Evolutionary conservation across 2,888 invertebrate species (phyloP), one percentile per base, ranked within the genome.

Genomic region (Hymenopus coronatus): DNA sequence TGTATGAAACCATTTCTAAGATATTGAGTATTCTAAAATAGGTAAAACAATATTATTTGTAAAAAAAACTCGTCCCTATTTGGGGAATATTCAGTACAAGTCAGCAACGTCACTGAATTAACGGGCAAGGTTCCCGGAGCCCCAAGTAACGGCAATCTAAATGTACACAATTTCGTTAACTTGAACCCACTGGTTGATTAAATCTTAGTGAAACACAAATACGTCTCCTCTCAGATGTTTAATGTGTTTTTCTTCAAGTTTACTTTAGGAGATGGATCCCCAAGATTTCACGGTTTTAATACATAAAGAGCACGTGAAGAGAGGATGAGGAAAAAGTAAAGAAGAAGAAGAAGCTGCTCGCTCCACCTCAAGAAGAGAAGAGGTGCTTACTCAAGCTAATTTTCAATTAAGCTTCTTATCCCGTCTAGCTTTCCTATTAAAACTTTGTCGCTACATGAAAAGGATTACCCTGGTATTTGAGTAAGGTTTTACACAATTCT

Each of bases 391-490:
- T 90, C 90, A 90, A 86, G 86, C 87, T 90, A 90, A 89, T 90
- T 90, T 90, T 88, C 90, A 90, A 90, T 90, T 90, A 90, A 90
- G 88, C 88, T 87, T 87, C 88, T 90, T 89, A 90, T 90, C 90
- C 90, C 90, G 33, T 46, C 85, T 83, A 83, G 82, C 88, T 88
- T 88, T 89, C 89, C 90, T 90, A 90, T 90, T 90, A 90, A 90
- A 90, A 90, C 85, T 90, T 90, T 83, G 83, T 88, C 88, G 88
- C 88, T 88, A 88, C 83, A 83, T 54, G 88, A 88, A 88, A 88
- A 88, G 88, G 88, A 88, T 88, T 88, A 88, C 83, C 88, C 83
- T 83, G 83, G 83, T 88, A 88, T 88, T 88, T 88, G 88, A 83
- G 82, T 83, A 88, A 82, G 88, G 28, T 82, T 88, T 88, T 81